Percentiles rank a stretch among this genome's conserved stretches.
Evolutionary conservation across 2,113 vertebrate genomes (phyloP).

Genomic region (Colaptes auratus): DNA sequence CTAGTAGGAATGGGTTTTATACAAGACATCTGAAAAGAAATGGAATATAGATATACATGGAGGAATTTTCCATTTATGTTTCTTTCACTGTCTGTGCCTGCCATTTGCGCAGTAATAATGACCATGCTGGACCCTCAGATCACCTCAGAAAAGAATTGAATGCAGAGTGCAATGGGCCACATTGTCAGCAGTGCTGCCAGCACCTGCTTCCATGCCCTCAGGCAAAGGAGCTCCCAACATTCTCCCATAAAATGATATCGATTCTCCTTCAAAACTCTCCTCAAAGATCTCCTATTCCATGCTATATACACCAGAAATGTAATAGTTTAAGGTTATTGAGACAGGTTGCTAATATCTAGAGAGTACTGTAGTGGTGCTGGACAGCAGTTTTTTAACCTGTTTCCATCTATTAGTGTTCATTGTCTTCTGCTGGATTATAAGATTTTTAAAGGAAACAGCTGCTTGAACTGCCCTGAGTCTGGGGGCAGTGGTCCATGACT

Average conservation of each 20-base stretch:
- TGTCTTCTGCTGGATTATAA: not conserved
- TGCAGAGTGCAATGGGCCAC: not conserved
- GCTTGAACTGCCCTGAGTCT: not conserved
- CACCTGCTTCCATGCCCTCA: fast-evolving
- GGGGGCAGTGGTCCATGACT: not conserved
- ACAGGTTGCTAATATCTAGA: not conserved
- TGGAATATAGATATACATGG: not conserved
- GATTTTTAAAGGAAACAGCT: not conserved
- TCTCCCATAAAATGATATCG: not conserved
- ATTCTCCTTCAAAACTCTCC: not conserved
- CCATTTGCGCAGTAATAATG: not conserved
- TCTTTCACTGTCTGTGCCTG: not conserved
- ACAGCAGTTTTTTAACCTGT: not conserved
- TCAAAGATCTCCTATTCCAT: not conserved
- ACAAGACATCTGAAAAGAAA: not conserved
- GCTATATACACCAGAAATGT: not conserved
- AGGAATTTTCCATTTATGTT: not conserved
- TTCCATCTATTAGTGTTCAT: not conserved
- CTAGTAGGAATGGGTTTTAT: not conserved
- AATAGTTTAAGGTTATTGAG: not conserved
- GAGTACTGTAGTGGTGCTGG: not conserved
- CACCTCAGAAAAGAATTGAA: not conserved
- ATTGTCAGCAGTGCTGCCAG: not conserved
- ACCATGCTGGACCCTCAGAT: not conserved
- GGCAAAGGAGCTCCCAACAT: not conserved